Conservation (phyloP, 2,113 vertebrate species). For the Phainopepla nitens region DNA sequence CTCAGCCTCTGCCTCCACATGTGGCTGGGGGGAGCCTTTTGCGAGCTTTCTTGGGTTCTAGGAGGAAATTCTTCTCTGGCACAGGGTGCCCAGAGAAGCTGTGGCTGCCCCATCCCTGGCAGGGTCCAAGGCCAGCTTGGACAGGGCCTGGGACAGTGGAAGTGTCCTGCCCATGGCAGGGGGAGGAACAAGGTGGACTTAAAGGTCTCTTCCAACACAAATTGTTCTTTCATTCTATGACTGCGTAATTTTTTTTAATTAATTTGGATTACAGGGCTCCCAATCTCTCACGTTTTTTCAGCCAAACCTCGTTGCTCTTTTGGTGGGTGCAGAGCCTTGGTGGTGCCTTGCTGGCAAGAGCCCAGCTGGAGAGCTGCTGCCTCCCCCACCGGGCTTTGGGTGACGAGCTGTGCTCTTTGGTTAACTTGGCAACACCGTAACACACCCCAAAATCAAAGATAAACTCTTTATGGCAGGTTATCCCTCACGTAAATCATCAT, state of each 20-base stretch:
- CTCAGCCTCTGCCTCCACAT: fast-evolving
- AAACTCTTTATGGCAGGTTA: slow-evolving; percentile 70
- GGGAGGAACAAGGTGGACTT: neutral
- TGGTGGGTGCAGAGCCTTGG: neutral
- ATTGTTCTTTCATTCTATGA: neutral
- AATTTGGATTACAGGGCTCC: neutral
- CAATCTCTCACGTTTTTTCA: fast-evolving
- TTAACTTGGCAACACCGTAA: slow-evolving; percentile 69
- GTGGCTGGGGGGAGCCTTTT: neutral
- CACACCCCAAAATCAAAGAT: slow-evolving; percentile 69
- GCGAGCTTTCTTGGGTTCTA: fast-evolving
- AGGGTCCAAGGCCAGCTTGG: neutral
- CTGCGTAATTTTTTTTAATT: neutral
- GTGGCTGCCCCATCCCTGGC: neutral
- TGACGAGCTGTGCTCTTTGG: neutral
- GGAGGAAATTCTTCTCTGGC: neutral
- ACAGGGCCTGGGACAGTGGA: neutral
- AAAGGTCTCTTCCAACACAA: neutral
- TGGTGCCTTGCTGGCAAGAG: neutral
- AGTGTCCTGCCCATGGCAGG: neutral
- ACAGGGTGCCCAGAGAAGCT: neutral
- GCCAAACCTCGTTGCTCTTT: neutral
- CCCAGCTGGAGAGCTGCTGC: neutral
- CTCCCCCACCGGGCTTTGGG: fast-evolving
- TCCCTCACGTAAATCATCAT: slow-evolving; percentile 72